phyloP scores from a whole-genome alignment of 2,888 invertebrate genomes.

The Drosophila antonietae region DNA sequence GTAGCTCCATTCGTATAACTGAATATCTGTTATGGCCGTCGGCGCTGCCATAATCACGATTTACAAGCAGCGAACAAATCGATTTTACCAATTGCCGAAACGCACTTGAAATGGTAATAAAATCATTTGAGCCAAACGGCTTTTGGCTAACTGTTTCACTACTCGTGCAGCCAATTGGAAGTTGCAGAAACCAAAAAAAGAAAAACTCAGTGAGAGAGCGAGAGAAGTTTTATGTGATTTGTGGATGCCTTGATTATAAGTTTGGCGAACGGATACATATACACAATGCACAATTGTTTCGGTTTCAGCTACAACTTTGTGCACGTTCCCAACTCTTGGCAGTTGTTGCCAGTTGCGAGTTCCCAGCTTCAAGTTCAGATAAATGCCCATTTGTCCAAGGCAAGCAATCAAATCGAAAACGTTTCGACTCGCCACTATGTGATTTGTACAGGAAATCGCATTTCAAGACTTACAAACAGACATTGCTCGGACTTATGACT shows the following conservation, averaged over 20 bases:
- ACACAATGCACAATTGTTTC: constrained; percentile 58
- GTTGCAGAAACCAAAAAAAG: constrained; percentile 8
- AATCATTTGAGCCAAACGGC: constrained; percentile 69
- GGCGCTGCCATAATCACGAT: constrained; percentile 52
- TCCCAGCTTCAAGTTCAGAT: constrained; percentile 54
- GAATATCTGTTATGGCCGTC: constrained; percentile 38
- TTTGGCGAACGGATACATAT: constrained; percentile 58
- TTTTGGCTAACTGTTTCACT: constrained; percentile 46
- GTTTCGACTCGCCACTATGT: constrained; percentile 60
- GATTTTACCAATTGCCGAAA: constrained; percentile 33
- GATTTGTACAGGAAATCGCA: constrained; percentile 76
- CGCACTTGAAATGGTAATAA: constrained; percentile 72
- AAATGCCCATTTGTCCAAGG: constrained; percentile 65
- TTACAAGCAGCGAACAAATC: constrained; percentile 17
- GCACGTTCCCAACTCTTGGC: constrained; percentile 25
- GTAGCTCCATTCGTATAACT: neutral
- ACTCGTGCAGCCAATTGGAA: constrained; percentile 63
- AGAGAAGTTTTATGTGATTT: constrained; percentile 66
- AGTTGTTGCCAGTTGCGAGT: constrained; percentile 9
- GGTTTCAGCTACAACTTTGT: constrained; percentile 18
- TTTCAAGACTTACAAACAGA: constrained; percentile 58
- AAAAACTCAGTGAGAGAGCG: neutral
- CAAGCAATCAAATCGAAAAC: constrained; percentile 67
- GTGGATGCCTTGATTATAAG: constrained; percentile 73
- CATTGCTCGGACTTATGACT: constrained; percentile 45